Evolutionary conservation across 2,113 vertebrate species (phyloP).

Genomic region (Murina feae): DNA sequence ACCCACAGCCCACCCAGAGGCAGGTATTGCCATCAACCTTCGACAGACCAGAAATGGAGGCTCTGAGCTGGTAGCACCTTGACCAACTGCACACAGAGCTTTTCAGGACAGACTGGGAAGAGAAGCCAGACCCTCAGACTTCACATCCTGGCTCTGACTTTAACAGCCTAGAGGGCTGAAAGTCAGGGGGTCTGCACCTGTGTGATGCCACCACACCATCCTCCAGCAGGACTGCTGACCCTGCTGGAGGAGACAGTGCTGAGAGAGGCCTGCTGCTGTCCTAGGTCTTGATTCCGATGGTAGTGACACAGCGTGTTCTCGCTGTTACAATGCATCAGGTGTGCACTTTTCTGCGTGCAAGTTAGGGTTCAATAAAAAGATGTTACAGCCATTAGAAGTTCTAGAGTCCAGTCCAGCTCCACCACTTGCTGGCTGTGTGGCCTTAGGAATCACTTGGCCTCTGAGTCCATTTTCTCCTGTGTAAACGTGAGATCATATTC

Average conservation of each 20-base stretch:
- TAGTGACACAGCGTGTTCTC: not conserved
- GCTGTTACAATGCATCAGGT: too few species aligned
- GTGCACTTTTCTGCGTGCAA: not conserved
- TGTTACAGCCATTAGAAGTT: not conserved
- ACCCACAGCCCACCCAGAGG: not conserved
- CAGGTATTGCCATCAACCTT: not conserved
- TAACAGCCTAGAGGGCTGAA: not conserved
- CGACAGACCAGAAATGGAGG: not conserved
- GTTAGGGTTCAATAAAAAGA: not conserved
- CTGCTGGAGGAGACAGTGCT: not conserved
- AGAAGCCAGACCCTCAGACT: not conserved
- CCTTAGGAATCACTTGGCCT: not conserved
- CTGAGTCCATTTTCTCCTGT: not conserved
- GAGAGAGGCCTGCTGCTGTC: not conserved
- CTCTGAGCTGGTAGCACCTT: not conserved
- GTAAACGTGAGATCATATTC: not conserved
- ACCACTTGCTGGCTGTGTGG: not conserved
- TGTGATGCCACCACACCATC: too few species aligned
- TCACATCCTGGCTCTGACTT: not conserved
- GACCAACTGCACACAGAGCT: not conserved
- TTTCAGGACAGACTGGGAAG: too few species aligned
- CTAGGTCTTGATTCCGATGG: not conserved
- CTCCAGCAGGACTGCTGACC: not conserved
- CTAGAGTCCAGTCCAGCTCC: not conserved
- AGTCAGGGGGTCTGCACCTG: not conserved